phyloP scores from a whole-genome alignment of 2,797 vertebrate species.

The Crocodylus rhombifer region DNA sequence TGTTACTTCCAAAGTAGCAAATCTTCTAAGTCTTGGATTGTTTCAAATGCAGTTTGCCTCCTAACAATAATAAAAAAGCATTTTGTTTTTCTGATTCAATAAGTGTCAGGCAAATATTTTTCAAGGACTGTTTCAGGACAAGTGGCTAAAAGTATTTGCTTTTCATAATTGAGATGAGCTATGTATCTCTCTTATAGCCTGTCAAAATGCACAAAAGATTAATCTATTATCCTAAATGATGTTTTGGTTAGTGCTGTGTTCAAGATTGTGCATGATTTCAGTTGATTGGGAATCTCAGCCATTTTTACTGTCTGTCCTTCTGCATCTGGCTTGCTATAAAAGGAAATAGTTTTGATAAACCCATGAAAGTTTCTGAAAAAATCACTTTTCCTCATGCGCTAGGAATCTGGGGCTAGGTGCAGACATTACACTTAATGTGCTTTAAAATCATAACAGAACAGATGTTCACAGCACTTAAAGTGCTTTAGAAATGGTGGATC shows the following conservation, averaged over 20 bases:
- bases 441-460: no score
- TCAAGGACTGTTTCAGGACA: conserved; percentile 1
- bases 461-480: no score
- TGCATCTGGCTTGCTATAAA: background rate
- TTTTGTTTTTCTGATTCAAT: conserved; percentile 19
- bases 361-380: background rate
- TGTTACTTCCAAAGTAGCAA: background rate
- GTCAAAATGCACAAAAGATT: background rate
- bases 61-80: background rate
- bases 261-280: background rate
- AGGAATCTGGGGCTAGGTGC: no score
- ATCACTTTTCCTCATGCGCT: no score
- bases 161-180: background rate
- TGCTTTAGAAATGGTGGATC: no score
- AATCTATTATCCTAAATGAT: background rate
- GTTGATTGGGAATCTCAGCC: background rate
- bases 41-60: conserved; percentile 40
- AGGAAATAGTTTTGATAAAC: background rate
- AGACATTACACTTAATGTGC: no score
- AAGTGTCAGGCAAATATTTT: background rate
- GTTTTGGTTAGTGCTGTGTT: background rate
- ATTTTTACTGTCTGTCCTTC: background rate
- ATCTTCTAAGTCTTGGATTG: background rate
- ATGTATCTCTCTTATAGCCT: background rate
- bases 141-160: background rate